These are phyloP conservation scores for Trinectes maculatus DNA, from an alignment of 2,113 vertebrate species.

Conservation along the genomic window DNA sequence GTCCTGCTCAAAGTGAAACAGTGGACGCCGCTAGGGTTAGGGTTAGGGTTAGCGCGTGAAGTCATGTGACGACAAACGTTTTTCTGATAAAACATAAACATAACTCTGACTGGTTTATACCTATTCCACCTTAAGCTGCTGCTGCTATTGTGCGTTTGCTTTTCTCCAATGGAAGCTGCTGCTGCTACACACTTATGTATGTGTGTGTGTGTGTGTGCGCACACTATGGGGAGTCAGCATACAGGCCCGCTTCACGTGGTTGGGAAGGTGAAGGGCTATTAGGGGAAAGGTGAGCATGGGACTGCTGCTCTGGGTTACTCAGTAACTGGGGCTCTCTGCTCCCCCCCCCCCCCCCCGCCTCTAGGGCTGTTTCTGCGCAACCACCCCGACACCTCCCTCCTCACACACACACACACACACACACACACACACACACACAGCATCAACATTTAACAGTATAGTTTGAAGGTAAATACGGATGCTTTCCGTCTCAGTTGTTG, in stretches of 20 bases:
- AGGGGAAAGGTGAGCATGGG: slow-evolving; percentile 80
- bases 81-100: too few relatives aligned
- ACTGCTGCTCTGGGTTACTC: slow-evolving; percentile 77
- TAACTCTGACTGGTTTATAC: not conserved
- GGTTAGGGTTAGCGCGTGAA: too few relatives aligned
- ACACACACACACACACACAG: slow-evolving; percentile 1
- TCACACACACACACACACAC: not conserved
- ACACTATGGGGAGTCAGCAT: slow-evolving; percentile 65
- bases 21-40: too few relatives aligned
- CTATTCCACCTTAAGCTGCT: not conserved
- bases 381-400: slow-evolving; percentile 17
- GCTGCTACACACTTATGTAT: slow-evolving; percentile 16
- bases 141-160: not conserved
- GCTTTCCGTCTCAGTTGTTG: not conserved
- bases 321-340: slow-evolving; percentile 77
- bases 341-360: slow-evolving; percentile 57
- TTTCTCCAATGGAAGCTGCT: slow-evolving; percentile 34
- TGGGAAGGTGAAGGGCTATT: slow-evolving; percentile 80
- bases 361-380: slow-evolving; percentile 43
- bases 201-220: slow-evolving; percentile 12
- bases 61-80: too few relatives aligned
- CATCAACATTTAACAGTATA: slow-evolving; percentile 12
- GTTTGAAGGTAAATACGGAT: too few relatives aligned
- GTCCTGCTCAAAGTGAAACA: too few relatives aligned
- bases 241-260: slow-evolving; percentile 79